These are phyloP conservation scores for Eubasilissa regina DNA, from an alignment of 1,140 invertebrate genomes.

Conservation along the genomic window DNA sequence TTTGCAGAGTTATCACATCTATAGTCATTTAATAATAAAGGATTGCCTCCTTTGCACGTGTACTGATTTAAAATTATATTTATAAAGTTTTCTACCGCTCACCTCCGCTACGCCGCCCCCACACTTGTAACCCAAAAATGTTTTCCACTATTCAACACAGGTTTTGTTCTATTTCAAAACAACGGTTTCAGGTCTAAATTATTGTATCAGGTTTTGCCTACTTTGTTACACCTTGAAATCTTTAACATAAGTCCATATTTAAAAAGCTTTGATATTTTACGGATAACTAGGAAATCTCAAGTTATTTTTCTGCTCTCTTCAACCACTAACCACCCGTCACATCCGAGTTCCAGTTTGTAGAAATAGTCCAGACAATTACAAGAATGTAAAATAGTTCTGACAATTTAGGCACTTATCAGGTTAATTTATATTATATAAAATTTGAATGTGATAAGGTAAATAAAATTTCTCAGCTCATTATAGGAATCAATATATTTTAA, in stretches of 20 bases:
- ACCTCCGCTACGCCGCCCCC: neutral
- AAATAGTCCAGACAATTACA: no score
- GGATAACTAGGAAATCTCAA: slow-evolving; percentile 45
- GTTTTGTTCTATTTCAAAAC: neutral
- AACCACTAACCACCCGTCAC: neutral
- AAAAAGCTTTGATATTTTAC: slow-evolving; percentile 40
- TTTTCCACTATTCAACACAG: neutral
- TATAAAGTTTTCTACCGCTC: neutral
- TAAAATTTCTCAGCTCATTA: no score
- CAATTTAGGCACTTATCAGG: no score
- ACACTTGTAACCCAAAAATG: neutral
- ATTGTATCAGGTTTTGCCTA: slow-evolving; percentile 26
- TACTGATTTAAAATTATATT: slow-evolving; percentile 10
- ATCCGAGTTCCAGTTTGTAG: no score
- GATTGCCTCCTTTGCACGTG: slow-evolving; percentile 33
- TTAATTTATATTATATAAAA: no score
- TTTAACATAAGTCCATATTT: slow-evolving; percentile 25
- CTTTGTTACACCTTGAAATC: slow-evolving; percentile 31
- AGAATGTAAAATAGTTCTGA: no score
- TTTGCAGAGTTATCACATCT: slow-evolving; percentile 9
- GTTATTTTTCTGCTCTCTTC: slow-evolving; percentile 5
- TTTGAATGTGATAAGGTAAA: no score
- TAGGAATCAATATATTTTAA: no score
- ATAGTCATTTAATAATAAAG: slow-evolving; percentile 24
- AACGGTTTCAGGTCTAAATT: slow-evolving; percentile 29